phyloP scores from a whole-genome alignment of 2,113 vertebrate genomes.

The Corydoras sp. region DNA sequence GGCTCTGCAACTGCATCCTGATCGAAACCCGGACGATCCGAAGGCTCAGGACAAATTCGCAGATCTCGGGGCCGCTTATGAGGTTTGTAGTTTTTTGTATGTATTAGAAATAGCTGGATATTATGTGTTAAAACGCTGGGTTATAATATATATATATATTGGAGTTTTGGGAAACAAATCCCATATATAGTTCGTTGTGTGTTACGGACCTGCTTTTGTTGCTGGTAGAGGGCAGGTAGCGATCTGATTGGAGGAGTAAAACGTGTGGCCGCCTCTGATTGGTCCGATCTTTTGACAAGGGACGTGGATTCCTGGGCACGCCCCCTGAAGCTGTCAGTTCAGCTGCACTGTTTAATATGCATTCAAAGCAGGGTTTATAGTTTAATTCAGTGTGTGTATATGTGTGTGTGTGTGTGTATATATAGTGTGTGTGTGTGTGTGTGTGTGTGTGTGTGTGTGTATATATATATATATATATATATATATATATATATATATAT shows the following conservation, averaged over 20 bases:
- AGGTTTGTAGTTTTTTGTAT: constrained; percentile 64
- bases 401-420: too few relatives aligned
- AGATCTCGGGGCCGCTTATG: constrained; percentile 93
- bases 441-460: too few relatives aligned
- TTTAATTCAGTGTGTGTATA: too few relatives aligned
- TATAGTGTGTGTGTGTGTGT: too few relatives aligned
- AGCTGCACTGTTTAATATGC: not conserved
- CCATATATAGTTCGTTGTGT: not conserved
- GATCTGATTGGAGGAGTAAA: constrained; percentile 59
- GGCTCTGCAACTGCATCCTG: constrained; percentile 91
- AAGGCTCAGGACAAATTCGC: constrained; percentile 92
- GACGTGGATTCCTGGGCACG: constrained; percentile 38
- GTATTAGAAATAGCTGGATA: not conserved
- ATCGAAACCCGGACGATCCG: constrained; percentile 92
- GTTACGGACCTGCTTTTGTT: constrained; percentile 39
- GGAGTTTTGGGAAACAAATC: not conserved
- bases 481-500: too few relatives aligned
- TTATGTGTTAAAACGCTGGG: not conserved
- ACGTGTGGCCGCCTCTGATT: constrained; percentile 71
- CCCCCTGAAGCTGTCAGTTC: not conserved
- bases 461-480: too few relatives aligned
- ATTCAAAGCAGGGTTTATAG: too few relatives aligned
- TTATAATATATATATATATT: not conserved
- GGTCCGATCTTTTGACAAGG: constrained; percentile 46
- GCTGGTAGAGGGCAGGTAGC: constrained; percentile 46